phyloP scores from a whole-genome alignment of 2,797 vertebrate species.

The Aeoliscus strigatus region DNA sequence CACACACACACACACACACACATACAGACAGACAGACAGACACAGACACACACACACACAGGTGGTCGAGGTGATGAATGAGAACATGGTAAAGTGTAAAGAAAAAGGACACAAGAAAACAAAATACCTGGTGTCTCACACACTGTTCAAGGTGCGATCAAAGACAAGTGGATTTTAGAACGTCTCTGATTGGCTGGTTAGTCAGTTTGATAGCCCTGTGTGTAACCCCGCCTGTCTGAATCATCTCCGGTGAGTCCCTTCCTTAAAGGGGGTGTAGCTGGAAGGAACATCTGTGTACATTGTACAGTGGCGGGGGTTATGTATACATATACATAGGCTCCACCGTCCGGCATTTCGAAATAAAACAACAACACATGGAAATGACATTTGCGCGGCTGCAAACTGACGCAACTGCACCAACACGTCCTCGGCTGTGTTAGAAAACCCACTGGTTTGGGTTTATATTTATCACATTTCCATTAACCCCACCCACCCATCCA shows the following conservation, averaged over 20 bases:
- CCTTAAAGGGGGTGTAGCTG: constrained; percentile 54
- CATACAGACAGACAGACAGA: too few relatives aligned
- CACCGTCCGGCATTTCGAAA: constrained; percentile 54
- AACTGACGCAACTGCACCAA: constrained; percentile 65
- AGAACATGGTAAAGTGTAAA: constrained; percentile 38
- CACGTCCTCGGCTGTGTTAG: constrained; percentile 65
- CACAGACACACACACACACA: too few relatives aligned
- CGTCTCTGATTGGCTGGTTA: constrained; percentile 61
- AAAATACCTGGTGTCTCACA: constrained; percentile 56
- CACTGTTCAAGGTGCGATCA: constrained; percentile 52
- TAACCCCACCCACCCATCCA: constrained; percentile 6
- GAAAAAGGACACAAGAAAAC: constrained; percentile 36
- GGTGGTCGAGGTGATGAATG: too few relatives aligned
- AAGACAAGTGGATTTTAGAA: constrained; percentile 54
- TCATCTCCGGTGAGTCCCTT: constrained; percentile 45
- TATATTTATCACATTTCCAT: constrained; percentile 55
- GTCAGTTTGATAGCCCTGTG: constrained; percentile 63
- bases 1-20: too few relatives aligned
- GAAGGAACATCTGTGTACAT: constrained; percentile 53
- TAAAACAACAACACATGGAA: constrained; percentile 65
- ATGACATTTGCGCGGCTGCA: constrained; percentile 77
- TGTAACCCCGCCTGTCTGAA: constrained; percentile 42
- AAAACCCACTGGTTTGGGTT: constrained; percentile 69
- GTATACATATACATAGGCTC: constrained; percentile 40
- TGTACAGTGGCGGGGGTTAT: constrained; percentile 40